Evolutionary conservation across 2,113 vertebrate genomes (phyloP), one percentile per base, ranked within the genome.

Genomic region (Plectropomus leopardus): DNA sequence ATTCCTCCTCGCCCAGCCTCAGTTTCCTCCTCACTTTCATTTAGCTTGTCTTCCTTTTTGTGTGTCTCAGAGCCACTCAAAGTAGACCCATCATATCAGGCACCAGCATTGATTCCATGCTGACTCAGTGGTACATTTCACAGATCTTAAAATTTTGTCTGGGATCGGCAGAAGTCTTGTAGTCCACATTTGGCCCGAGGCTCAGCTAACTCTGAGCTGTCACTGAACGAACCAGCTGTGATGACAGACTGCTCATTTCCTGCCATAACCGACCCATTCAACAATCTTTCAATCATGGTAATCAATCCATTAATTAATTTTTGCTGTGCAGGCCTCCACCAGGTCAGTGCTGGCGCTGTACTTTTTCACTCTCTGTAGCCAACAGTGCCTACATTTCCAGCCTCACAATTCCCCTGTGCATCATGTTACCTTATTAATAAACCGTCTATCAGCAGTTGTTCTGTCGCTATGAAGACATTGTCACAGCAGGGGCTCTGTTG

Each of bases 361-460:
- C 32, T 73, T n/a, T 14, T 54, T 26, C 23, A n/a, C 45, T 63
- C 54, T 59, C 5, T 5, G 17, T 5, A 17, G 47, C 26, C 32
- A 70, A 58, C 26, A 51, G n/a, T 24, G 42, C 19, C 1, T 4
- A 0, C 60, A 55, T 28, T 34, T 23, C 7, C 24, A 44, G 45
- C 26, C 28, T 57, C 30, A 32, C 4, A 59, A 40, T 21, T 50
- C 58, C 9, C 16, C 66, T 21, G 32, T 30, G 75, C 47, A 54
- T 44, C 36, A 67, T 51, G 9, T 23, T 14, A 42, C 5, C 23
- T 74, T 61, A 70, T 78, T 57, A 44, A 74, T 73, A 24, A 47
- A 42, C 16, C 40, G 32, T 75, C 66, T 78, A 76, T 54, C 71
- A 66, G 66, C 76, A 47, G 45, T 59, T 44, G 3, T 28, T 64